Conservation (phyloP, 1,140 invertebrate species). For the Pogonus chalceus region DNA sequence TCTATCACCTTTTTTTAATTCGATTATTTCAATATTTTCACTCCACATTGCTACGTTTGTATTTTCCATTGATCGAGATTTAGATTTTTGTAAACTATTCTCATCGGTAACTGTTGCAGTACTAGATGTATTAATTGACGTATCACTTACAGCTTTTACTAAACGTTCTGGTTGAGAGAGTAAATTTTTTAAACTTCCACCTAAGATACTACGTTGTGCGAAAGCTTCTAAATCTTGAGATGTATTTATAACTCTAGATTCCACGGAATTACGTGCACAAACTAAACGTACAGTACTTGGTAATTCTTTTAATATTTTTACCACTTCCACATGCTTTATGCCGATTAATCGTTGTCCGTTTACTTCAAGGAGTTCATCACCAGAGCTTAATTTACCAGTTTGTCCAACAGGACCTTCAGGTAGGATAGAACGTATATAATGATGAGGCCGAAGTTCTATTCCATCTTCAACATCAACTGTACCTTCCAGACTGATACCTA, state of each 20-base stretch:
- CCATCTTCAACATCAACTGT: constrained; percentile 83
- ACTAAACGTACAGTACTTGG: constrained; percentile 74
- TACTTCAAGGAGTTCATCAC: constrained; percentile 84
- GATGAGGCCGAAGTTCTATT: constrained; percentile 70
- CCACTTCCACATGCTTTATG: constrained; percentile 79
- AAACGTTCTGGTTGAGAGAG: constrained; percentile 38
- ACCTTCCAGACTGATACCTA: constrained; percentile 87
- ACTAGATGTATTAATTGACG: constrained; percentile 66
- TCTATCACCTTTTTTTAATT: constrained; percentile 77
- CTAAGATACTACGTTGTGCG: constrained; percentile 64
- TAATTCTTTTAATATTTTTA: constrained; percentile 79
- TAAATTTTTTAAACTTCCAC: constrained; percentile 43
- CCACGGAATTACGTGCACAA: constrained; percentile 57
- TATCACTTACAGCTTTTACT: constrained; percentile 83
- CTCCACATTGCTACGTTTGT: constrained; percentile 88
- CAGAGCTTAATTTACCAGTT: constrained; percentile 67
- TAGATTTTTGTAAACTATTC: constrained; percentile 55
- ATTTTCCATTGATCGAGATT: constrained; percentile 85
- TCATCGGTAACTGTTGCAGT: constrained; percentile 44
- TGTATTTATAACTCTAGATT: constrained; percentile 57
- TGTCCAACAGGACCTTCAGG: constrained; percentile 79
- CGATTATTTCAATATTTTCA: constrained; percentile 75
- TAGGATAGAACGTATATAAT: constrained; percentile 77
- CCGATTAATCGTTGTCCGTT: constrained; percentile 81
- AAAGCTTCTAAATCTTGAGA: constrained; percentile 67